Conservation (phyloP, 2,888 invertebrate species). For the Formica aserva region DNA sequence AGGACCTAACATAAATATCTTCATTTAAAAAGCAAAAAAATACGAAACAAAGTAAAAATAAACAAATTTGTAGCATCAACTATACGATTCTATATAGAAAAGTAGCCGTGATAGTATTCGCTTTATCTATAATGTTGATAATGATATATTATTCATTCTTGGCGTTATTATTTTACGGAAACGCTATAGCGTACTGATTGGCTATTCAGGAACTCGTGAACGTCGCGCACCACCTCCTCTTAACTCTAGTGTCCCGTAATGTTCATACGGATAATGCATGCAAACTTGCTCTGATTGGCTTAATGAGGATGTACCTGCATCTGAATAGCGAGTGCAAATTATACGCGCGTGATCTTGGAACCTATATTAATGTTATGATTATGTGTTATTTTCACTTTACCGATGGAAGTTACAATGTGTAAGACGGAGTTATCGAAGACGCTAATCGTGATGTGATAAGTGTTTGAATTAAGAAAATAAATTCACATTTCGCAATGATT, state of each 20-base stretch:
- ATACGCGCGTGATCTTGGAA: slow-evolving; percentile 61
- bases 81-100: background rate
- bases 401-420: background rate
- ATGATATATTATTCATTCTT: slow-evolving; percentile 59
- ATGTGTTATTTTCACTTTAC: slow-evolving; percentile 5
- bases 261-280: slow-evolving; percentile 73
- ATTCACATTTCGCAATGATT: background rate
- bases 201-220: slow-evolving; percentile 45
- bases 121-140: slow-evolving; percentile 53
- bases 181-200: slow-evolving; percentile 51
- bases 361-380: slow-evolving; percentile 54
- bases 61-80: background rate
- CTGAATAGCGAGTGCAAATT: slow-evolving; percentile 75
- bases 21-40: background rate
- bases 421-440: background rate
- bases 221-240: slow-evolving; percentile 43
- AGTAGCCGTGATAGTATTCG: slow-evolving; percentile 43
- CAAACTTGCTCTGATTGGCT: slow-evolving; percentile 76
- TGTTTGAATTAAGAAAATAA: background rate
- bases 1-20: background rate
- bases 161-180: slow-evolving; percentile 58
- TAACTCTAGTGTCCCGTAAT: slow-evolving; percentile 48
- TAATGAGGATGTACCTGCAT: slow-evolving; percentile 79
- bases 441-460: background rate
- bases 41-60: background rate